Percentiles rank a stretch among this genome's conserved stretches.
Evolutionary conservation across 1,140 invertebrate genomes (phyloP).

Genomic region (Macrotrachela quadricornifera): DNA sequence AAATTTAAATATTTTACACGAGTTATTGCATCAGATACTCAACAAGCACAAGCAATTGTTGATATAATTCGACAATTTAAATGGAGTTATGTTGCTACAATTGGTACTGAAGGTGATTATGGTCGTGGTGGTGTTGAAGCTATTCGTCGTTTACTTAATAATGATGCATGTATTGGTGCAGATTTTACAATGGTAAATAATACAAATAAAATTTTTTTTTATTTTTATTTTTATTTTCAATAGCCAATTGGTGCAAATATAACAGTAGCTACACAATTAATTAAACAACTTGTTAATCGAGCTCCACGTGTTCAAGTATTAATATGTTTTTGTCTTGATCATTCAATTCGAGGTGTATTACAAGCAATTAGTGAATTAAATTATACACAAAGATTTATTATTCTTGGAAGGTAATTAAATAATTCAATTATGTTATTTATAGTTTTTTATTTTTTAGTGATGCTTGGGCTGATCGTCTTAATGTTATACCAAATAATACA

Average conservation of each 20-base stretch:
- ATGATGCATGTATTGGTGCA: too few relatives aligned
- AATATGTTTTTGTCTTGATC: conserved; percentile 48
- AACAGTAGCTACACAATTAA: too few relatives aligned
- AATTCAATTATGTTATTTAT: too few relatives aligned
- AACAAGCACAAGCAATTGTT: conserved; percentile 52
- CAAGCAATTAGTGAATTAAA: conserved; percentile 41
- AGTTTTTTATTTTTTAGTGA: conserved; percentile 34
- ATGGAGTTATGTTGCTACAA: conserved; percentile 62
- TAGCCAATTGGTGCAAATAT: too few relatives aligned
- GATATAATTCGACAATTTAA: conserved; percentile 48
- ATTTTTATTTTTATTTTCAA: too few relatives aligned
- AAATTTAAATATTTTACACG: conserved; percentile 55
- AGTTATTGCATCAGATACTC: conserved; percentile 57
- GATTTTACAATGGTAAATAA: too few relatives aligned
- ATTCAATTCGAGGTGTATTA: conserved; percentile 43
- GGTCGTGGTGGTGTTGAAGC: conserved; percentile 7
- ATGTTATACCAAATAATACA: conserved; percentile 31
- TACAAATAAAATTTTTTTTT: too few relatives aligned
- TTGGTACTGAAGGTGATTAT: conserved; percentile 41
- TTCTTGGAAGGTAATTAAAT: conserved; percentile 42
- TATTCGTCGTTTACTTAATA: background rate
- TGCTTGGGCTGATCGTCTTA: conserved; percentile 48
- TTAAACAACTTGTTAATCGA: background rate
- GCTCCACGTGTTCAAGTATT: conserved; percentile 39
- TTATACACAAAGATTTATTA: conserved; percentile 40